Base-by-base conservation (phyloP, 1,140 invertebrate genomes). In the Cephus cinctus region DNA sequence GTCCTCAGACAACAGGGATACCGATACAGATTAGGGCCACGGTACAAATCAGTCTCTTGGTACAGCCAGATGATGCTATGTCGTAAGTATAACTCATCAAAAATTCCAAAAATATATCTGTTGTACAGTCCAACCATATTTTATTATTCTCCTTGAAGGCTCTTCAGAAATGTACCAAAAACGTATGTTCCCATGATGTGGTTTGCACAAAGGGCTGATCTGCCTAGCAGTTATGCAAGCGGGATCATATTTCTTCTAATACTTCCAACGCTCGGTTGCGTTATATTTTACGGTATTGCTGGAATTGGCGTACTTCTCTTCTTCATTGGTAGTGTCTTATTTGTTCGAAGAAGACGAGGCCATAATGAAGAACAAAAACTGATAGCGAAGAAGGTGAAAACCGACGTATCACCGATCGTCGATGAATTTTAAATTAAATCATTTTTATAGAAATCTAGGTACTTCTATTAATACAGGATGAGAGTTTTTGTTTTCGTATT, bases 1-100 rank as follows among this genome's bases (percentile, higher is more conserved):
- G n/a, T n/a, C n/a, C n/a, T 5, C 40, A 70, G 67, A 78, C 69
- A 23, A 78, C 78, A 2, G 81, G 85, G 1, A 80, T 87, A 57
- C 85, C 86, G 2, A 61, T 87, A 2, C 59, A 69, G 14, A 83
- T 86, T 3, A 64, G 76, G 11, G 85, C 83, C 2, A 78, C 81
- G 53, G 69, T 87, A 11, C 86, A 88, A 70, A 81, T 87, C 31
- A 88, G 86, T 66, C 69, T 87, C 50, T 71, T 84, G 12, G 65
- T 86, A 3, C 63, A 81, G 48, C 75, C 78, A 3, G 69, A 81
- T 19, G 38, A 56, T 14, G 74, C 67, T 2, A 80, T 83, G 8
- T 73, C 71, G 80, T 81, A 68, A 75, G 78, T 77, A 20, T 12
- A 8, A 8, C 21, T 2, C 6, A 41, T 15, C 4, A 2, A 30